Base-by-base conservation (phyloP, 2,113 vertebrate genomes). In the Ailuropoda melanoleuca region DNA sequence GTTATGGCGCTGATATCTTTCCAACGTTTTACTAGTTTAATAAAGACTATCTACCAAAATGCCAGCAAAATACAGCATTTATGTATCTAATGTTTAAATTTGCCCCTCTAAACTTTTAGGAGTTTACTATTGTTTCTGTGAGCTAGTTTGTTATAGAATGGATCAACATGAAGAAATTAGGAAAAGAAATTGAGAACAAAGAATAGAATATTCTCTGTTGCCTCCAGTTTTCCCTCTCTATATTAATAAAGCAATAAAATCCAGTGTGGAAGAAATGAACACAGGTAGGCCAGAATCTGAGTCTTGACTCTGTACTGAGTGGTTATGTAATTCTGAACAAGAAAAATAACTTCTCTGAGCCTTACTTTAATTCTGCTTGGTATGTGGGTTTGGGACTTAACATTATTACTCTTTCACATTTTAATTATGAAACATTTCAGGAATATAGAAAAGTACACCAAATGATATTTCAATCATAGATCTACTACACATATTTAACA, bases 381-480 rank as follows among this genome's bases (percentile, higher is more conserved):
- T 82, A 37, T 70, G 31, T 93, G 24, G 34, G 46, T 97, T 92
- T 85, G 50, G 19, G 94, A 70, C 3, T 34, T 82, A 90, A 46
- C 64, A 50, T 90, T 92, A 81, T 93, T 93, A 85, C 3, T 31
- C 84, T 82, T 95, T 93, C 84, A 96, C 1, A 77, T 85, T 93
- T 88, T 96, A 96, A 85, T 84, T 87, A 58, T 72, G 56, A 97
- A 84, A 74, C 75, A 81, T 85, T 94, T 88, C 84, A 85, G 68
- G 46, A 96, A 90, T 84, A 58, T 26, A 80, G 43, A 84, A 39
- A 68, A 50, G 7, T 31, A 1, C 26, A 85, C 10, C 48, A 91
- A 85, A 84, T 70, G 15, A 84, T 37, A 94, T 77, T 94, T 50
- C 19, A 85, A 12, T 58, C 31, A 81, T 72, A 77, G 26, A n/a